Conservation (phyloP, 2,797 vertebrate genomes). For the Alosa sapidissima region DNA sequence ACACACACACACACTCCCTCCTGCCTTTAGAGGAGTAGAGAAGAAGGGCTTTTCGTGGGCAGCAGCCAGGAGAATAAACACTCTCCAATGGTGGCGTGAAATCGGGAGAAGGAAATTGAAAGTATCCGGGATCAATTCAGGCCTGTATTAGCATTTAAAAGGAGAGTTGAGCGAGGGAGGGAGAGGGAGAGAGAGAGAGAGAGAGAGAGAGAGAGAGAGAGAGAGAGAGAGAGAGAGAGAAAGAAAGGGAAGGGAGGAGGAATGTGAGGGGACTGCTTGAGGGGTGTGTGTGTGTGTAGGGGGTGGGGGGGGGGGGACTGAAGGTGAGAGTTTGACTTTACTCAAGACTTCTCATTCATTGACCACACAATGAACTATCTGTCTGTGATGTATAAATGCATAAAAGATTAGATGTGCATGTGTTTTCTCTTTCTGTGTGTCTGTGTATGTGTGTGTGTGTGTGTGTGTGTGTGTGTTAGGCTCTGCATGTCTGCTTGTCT, state of each 20-base stretch:
- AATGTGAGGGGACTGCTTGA: neutral
- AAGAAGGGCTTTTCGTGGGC: neutral
- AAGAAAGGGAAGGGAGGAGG: neutral
- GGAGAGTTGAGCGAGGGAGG: neutral
- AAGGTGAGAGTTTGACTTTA: slow-evolving; percentile 5
- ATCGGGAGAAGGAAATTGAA: slow-evolving; percentile 21
- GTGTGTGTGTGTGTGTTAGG: neutral
- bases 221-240: neutral
- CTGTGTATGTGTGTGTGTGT: neutral
- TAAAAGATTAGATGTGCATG: neutral
- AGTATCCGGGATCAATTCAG: slow-evolving; percentile 19
- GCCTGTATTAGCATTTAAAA: slow-evolving; percentile 22
- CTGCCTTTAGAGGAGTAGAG: neutral
- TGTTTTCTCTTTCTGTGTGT: neutral
- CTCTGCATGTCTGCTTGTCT: neutral
- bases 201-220: neutral
- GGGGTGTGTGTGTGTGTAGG: neutral
- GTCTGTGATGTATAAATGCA: neutral
- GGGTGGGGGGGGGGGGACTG: neutral
- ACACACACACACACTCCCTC: no score
- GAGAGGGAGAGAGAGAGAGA: slow-evolving; percentile 17
- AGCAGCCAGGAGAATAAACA: slow-evolving; percentile 24
- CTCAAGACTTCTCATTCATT: neutral
- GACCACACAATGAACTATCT: neutral
- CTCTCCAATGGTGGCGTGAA: slow-evolving; percentile 15